phyloP scores from a whole-genome alignment of 1,140 invertebrate species.

The Aphelenchoides fujianensis region DNA sequence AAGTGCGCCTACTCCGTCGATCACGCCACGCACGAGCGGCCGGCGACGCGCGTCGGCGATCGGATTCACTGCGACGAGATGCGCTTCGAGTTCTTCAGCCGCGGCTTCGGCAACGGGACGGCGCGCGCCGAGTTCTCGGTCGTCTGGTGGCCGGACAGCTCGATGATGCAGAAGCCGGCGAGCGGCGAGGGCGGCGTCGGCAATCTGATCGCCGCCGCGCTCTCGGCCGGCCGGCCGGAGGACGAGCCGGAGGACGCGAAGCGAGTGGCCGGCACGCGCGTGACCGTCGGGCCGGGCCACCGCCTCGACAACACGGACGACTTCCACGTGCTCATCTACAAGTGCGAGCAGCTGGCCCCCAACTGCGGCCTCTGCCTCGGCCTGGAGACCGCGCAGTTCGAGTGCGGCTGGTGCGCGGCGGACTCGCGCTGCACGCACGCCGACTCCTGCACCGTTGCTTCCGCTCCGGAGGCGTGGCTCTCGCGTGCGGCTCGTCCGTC shows the following conservation, averaged over 20 bases:
- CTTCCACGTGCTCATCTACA: constrained; percentile 49
- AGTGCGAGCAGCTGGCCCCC: constrained; percentile 53
- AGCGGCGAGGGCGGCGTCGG: neutral
- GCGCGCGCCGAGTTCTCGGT: constrained; percentile 50
- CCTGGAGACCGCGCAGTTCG: constrained; percentile 47
- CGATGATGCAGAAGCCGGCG: neutral
- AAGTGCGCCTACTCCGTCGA: constrained; percentile 58
- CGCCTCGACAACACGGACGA: constrained; percentile 27
- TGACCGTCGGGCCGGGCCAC: constrained; percentile 20
- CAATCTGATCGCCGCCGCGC: constrained; percentile 10
- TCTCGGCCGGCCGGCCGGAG: constrained; percentile 13
- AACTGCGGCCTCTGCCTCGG: constrained; percentile 58
- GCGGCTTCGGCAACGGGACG: constrained; percentile 52
- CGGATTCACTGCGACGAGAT: constrained; percentile 58
- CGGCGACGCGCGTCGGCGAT: constrained; percentile 46
- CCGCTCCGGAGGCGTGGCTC: neutral
- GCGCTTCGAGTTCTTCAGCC: constrained; percentile 50
- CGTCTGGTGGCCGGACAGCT: constrained; percentile 40
- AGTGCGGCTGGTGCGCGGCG: constrained; percentile 57
- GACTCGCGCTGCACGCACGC: constrained; percentile 35
- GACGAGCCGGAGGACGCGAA: constrained; percentile 2
- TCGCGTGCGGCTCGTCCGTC: constrained; percentile 8
- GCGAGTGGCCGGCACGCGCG: constrained; percentile 26
- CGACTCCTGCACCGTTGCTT: constrained; percentile 27
- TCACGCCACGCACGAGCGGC: constrained; percentile 51